These are phyloP conservation scores for Coelopa pilipes DNA, from an alignment of 2,888 invertebrate species.

Conservation along the genomic window DNA sequence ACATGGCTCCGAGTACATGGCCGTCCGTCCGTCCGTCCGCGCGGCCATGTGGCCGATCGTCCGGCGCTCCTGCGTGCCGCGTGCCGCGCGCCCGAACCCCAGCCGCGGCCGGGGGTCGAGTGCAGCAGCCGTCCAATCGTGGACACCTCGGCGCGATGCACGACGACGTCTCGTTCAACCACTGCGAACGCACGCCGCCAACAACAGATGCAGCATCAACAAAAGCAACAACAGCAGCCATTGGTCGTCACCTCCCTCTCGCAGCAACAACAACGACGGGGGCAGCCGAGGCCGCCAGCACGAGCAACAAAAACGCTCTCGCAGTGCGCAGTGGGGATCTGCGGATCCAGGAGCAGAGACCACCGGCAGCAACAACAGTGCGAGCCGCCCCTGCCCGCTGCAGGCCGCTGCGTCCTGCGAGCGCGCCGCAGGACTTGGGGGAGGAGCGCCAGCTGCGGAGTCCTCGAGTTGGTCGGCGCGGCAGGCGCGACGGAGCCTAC, in stretches of 20 bases:
- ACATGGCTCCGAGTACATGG: background rate
- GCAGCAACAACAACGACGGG: slow-evolving; percentile 21
- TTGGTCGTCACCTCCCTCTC: slow-evolving; percentile 31
- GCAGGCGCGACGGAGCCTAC: background rate
- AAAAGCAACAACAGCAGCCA: slow-evolving; percentile 1
- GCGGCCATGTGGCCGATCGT: too few relatives aligned
- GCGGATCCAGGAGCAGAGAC: background rate
- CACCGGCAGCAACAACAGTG: background rate
- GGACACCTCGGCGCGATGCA: slow-evolving; percentile 13
- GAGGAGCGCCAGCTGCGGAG: background rate
- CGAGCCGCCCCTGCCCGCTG: background rate
- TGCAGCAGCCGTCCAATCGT: slow-evolving; percentile 16
- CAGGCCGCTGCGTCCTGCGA: background rate
- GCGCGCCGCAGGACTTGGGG: background rate
- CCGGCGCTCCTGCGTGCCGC: background rate
- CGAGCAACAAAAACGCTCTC: background rate
- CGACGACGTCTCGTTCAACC: slow-evolving; percentile 20
- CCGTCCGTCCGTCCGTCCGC: background rate
- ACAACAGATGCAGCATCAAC: slow-evolving; percentile 13
- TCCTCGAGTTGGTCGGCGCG: background rate
- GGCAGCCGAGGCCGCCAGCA: background rate
- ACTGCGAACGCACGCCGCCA: slow-evolving; percentile 22
- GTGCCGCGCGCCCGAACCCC: background rate
- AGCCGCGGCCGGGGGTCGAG: background rate
- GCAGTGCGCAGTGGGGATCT: slow-evolving; percentile 23